Evolutionary conservation across 2,888 invertebrate species (phyloP), one percentile per base, ranked within the genome.

Genomic region (Mylabris sibirica): DNA sequence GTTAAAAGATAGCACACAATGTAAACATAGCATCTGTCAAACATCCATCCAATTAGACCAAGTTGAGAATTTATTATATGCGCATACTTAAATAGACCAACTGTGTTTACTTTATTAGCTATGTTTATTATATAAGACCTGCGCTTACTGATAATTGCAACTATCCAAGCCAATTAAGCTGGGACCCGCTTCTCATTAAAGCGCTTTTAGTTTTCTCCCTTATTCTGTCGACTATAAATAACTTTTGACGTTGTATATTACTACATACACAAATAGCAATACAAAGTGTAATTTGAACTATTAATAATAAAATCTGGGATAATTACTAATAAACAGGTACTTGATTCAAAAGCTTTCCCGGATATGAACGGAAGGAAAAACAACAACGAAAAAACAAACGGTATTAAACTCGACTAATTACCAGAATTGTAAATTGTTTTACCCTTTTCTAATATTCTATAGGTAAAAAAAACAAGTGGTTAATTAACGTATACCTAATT

Each of bases 11-110:
- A 66, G 63, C 68, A 4, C 30, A 30, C 49, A 53, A 63, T 63
- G 69, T 69, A 69, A 63, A 69, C 66, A 69, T 66, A 22, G 73
- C 72, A 75, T 62, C 83, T 83, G 83, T 83, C 83, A 83, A 84
- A 83, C 83, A 82, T 82, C 82, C 81, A 82, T 83, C 83, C 83
- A 84, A 84, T 84, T 84, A 84, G 83, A 22, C 78, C 79, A 78
- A 80, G 81, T 79, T 81, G 77, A 78, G 79, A 80, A 84, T 83
- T 84, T 83, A 84, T 84, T 81, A 83, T 80, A 78, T 77, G 77
- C 72, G 77, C 77, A 79, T 78, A 81, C 78, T 80, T 79, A 82
- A 81, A 80, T 79, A 79, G 80, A 80, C 77, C 78, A 76, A 76
- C 71, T 77, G 78, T 81, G 80, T 82, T 82, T 82, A 80, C 80